Evolutionary conservation across 1,140 invertebrate genomes (phyloP).

Genomic region (Drosophila ironensis): DNA sequence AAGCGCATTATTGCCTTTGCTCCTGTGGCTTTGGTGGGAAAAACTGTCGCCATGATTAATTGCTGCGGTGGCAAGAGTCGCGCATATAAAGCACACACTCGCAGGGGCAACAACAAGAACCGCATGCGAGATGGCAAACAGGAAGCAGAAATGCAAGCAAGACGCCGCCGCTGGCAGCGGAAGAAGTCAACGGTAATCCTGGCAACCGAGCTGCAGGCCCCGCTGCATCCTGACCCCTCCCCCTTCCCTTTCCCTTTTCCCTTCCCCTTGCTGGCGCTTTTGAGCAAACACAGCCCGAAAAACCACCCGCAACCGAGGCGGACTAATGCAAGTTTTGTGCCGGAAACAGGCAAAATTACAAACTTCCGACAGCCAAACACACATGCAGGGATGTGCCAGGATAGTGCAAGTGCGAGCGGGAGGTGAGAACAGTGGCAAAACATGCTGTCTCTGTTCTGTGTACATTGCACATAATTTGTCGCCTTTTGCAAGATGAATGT

Average conservation of each 20-base stretch:
- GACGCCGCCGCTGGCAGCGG: constrained; percentile 77
- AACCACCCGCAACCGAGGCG: constrained; percentile 7
- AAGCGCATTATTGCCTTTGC: constrained; percentile 36
- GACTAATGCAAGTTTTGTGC: constrained; percentile 79
- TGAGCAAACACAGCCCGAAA: constrained; percentile 27
- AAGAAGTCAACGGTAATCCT: constrained; percentile 72
- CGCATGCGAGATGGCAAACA: constrained; percentile 68
- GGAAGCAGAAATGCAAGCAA: constrained; percentile 76
- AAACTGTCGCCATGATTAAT: constrained; percentile 79
- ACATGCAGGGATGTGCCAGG: constrained; percentile 11
- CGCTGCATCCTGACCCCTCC: constrained; percentile 1
- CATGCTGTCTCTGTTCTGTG: constrained; percentile 65
- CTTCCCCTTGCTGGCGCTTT: no score
- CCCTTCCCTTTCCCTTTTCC: no score
- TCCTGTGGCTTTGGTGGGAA: constrained; percentile 41
- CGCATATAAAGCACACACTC: constrained; percentile 66
- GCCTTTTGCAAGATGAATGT: constrained; percentile 79
- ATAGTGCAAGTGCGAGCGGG: no score
- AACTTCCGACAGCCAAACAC: constrained; percentile 78
- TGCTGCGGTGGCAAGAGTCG: constrained; percentile 75
- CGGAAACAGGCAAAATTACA: constrained; percentile 81
- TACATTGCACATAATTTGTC: constrained; percentile 78
- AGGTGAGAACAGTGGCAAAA: constrained; percentile 7
- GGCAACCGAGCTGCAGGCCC: constrained; percentile 21
- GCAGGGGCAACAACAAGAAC: constrained; percentile 43